phyloP scores from a whole-genome alignment of 2,113 vertebrate species.

The Monopterus albus region DNA sequence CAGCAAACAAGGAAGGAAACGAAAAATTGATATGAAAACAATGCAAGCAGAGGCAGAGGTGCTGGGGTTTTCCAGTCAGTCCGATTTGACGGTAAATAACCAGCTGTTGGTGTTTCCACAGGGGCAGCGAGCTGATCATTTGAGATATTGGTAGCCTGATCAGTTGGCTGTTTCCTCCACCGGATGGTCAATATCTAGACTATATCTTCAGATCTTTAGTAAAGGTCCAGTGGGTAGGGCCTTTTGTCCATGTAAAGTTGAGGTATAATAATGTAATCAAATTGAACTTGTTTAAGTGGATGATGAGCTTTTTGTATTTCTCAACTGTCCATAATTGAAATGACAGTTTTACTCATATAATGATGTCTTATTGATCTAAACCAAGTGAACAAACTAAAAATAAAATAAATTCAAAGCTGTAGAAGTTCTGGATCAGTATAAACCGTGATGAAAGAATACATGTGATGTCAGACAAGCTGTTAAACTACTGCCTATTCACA shows the following conservation, averaged over 20 bases:
- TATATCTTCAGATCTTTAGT: not conserved
- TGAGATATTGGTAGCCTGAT: not conserved
- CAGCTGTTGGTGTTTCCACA: not conserved
- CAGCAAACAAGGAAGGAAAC: slow-evolving; percentile 27
- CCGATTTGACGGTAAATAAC: not conserved
- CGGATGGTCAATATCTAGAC: too few relatives aligned
- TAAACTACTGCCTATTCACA: not conserved
- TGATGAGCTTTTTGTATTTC: not conserved
- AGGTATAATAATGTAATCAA: not conserved
- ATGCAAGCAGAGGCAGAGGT: not conserved
- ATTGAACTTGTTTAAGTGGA: not conserved
- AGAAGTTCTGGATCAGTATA: too few relatives aligned
- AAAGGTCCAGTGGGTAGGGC: not conserved
- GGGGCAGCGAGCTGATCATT: not conserved
- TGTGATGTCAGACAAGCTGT: not conserved
- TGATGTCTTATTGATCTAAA: too few relatives aligned
- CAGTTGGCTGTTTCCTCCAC: not conserved
- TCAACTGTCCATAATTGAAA: too few relatives aligned
- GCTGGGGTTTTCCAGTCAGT: slow-evolving; percentile 3
- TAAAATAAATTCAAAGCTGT: too few relatives aligned
- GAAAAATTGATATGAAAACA: slow-evolving; percentile 25
- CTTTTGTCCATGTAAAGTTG: not conserved
- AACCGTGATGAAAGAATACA: not conserved
- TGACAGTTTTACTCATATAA: too few relatives aligned
- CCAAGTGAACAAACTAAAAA: too few relatives aligned